Base-by-base conservation (phyloP, 2,113 vertebrate species). In the Phalacrocorax brasilianus region DNA sequence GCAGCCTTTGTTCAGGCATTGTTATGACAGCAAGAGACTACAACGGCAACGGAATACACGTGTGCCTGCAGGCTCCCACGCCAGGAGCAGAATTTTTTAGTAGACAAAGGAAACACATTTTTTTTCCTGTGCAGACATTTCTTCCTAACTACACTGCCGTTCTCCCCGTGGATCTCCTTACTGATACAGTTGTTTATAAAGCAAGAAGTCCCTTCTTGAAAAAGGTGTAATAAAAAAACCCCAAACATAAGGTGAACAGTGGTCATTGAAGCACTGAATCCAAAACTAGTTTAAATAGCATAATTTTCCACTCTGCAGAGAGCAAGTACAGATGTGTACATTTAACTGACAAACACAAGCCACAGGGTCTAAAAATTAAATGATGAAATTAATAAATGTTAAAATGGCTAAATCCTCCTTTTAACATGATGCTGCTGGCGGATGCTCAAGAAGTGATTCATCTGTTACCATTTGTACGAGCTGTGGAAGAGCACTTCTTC, bases 31-130 rank as follows among this genome's bases (percentile, higher is more conserved):
- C 24, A n/a, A 18, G 27, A 62, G 19, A 32, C 20, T 23, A 3
- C 18, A 23, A 50, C 0, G 35, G 75, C 45, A 30, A 11, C 12
- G 11, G 55, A 52, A 45, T 4, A 66, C 20, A 22, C 0, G 0
- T 8, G 24, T 26, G 63, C 68, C 76, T 80, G 40, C 32, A 65
- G 58, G 55, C 40, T n/a, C 9, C 1, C 8, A 3, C 14, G 45
- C 33, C 16, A 8, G 32, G 9, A 27, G 12, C 5, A 3, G 30
- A 49, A 53, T 35, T 44, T 44, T 38, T 11, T 13, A 61, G 47
- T 10, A 86, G 9, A n/a, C 33, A 56, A 50, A 83, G 49, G n/a
- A 74, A 85, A 68, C 3, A 7, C 14, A 10, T 13, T 40, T 76
- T 13, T 76, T 70, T 47, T 40, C 4, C 35, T 59, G n/a, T 45